phyloP scores from a whole-genome alignment of 2,797 vertebrate species.

The Acipenser transmontanus region DNA sequence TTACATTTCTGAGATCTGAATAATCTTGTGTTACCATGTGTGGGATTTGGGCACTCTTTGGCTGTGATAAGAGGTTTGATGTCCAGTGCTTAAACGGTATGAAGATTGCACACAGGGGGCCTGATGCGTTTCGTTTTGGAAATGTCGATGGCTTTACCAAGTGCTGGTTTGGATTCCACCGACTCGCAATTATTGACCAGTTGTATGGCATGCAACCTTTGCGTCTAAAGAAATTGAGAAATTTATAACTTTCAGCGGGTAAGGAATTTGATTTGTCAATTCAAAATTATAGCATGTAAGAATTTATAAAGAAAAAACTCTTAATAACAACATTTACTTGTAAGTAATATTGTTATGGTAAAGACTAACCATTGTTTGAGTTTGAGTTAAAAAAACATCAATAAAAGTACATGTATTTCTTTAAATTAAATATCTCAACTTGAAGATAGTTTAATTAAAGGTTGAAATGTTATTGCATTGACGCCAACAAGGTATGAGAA shows the following conservation, averaged over 20 bases:
- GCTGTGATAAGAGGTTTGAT: constrained; percentile 84
- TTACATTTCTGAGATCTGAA: neutral
- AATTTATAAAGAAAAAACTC: neutral
- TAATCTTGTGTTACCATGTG: constrained; percentile 60
- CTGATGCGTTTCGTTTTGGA: constrained; percentile 91
- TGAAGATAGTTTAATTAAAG: too few species aligned
- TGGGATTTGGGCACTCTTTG: constrained; percentile 93
- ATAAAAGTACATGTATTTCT: too few species aligned
- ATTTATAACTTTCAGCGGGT: constrained; percentile 85
- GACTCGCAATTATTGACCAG: constrained; percentile 81
- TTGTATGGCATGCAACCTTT: constrained; percentile 90
- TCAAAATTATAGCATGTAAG: neutral
- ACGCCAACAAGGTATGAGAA: too few species aligned
- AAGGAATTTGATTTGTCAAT: constrained; percentile 8
- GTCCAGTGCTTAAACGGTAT: constrained; percentile 79
- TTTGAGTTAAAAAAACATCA: too few species aligned
- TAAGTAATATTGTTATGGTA: too few species aligned
- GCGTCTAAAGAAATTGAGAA: constrained; percentile 81
- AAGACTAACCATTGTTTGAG: too few species aligned
- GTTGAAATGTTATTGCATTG: too few species aligned
- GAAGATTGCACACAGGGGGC: constrained; percentile 88
- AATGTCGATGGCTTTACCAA: constrained; percentile 85
- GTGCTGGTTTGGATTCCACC: constrained; percentile 93
- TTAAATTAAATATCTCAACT: too few species aligned
- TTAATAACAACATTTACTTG: too few species aligned